Evolutionary conservation across 2,888 invertebrate species (phyloP), one percentile per base, ranked within the genome.

Genomic region (Chloroclysta siterata): DNA sequence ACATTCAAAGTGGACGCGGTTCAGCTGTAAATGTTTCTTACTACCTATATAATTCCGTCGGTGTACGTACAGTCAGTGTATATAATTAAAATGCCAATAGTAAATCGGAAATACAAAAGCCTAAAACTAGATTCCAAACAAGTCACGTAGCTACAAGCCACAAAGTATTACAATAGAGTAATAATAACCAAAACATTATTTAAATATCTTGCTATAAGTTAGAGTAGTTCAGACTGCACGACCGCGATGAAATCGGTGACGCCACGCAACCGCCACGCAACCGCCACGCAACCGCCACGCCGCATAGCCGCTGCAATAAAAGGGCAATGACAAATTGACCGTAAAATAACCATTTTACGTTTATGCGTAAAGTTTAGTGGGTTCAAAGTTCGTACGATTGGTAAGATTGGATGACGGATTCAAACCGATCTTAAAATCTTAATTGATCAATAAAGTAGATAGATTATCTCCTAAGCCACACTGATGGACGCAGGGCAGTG

Each of bases 281-380:
- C 42, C 61, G 61, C 53, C 56, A 54, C 60, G 59, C 50, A 54
- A 55, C 55, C 52, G 59, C 67, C 46, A 60, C 55, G 60, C 50
- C 11, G 11, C 36, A 39, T 11, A 39, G 36, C 36, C 36, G 36
- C 36, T 11, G 36, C 36, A 10, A 42, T 56, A 54, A 55, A 53
- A 60, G 33, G 54, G 48, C 60, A 33, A 47, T 53, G 60, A 55
- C 29, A 51, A 22, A 60, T 28, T 17, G 44, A 51, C 50, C 54
- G 36, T 60, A 36, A 13, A 60, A 60, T 50, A 42, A 15, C 5
- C 22, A 13, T 36, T 53, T 39, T 47, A 17, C 15, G 48, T 50
- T 60, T 50, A 48, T 29, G 11, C 5, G 3, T 51, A 50, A 57
- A 50, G 42, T 58, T 42, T 57, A 14, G 36, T n/a, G 46, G 53